Evolutionary conservation across 1,140 invertebrate genomes (phyloP), one percentile per base, ranked within the genome.

Genomic region (Paraescarpia echinospica): DNA sequence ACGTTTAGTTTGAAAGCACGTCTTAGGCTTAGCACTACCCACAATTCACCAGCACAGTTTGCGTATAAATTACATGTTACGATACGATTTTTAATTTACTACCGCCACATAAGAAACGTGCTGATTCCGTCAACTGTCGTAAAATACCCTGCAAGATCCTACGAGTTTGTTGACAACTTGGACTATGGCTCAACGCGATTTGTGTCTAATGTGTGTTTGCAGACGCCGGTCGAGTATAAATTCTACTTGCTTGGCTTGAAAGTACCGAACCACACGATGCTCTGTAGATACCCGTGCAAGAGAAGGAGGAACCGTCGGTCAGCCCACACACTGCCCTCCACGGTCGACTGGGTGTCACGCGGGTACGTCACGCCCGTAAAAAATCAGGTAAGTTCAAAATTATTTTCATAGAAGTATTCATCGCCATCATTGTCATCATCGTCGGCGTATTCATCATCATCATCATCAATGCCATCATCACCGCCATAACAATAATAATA

Each of bases 311-410:
- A 77, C 4, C 9, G 59, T 6, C 18, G 14, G 59, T 18, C 9
- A 14, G 59, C 27, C 12, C 27, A 4, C 59, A 6, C 2, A 14
- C 59, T 77, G 2, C 59, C 59, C 8, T 6, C 59, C 59, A 77
- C 18, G 14, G 90, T 93, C 59, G 93, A 93, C 90, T 93, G 93
- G 93, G 34, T 92, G 33, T 34, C 33, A 41, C 89, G 92, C 12
- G 93, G 92, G n/a, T 92, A 92, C 89, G 93, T 93, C 35, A 93
- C 93, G 0, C 93, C 88, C 14, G 93, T 93, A 12, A 93, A 93
- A 35, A 91, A 93, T 92, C 93, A 93, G 91, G 93, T 92, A 33
- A 22, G 90, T 34, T 41, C 27, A 34, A 31, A 90, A 41, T 6
- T 41, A 41, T 6, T 41, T 6, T 6, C 12, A 41, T n/a, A n/a